Conservation (phyloP, 2,797 vertebrate genomes). For the Silurus aristotelis region DNA sequence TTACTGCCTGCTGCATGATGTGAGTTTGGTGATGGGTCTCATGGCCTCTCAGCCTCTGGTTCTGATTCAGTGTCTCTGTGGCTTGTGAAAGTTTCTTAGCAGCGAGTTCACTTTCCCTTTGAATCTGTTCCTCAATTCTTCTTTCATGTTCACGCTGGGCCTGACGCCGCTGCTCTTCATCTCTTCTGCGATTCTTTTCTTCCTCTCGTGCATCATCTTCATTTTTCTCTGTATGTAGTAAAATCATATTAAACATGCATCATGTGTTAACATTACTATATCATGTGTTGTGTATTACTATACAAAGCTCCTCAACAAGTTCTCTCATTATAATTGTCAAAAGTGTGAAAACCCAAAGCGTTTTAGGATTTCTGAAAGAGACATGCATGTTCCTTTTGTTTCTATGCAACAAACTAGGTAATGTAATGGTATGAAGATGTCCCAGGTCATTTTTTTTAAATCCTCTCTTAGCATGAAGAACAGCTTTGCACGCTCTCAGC, state of each 20-base stretch:
- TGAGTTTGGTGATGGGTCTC: constrained; percentile 19
- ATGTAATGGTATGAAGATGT: too few species aligned
- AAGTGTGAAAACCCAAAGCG: too few species aligned
- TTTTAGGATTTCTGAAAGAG: too few species aligned
- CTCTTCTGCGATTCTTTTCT: not conserved
- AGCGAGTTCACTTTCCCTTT: not conserved
- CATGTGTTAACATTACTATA: not conserved
- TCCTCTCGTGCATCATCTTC: constrained; percentile 23
- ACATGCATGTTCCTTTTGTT: too few species aligned
- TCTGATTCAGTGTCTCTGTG: constrained; percentile 19
- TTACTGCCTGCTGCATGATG: not conserved
- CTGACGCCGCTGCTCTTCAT: constrained; percentile 13
- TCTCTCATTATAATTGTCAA: not conserved
- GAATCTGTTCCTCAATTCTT: constrained; percentile 30
- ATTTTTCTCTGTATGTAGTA: not conserved
- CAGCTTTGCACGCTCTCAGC: too few species aligned
- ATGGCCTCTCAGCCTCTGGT: constrained; percentile 15
- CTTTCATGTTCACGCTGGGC: constrained; percentile 21
- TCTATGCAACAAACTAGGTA: too few species aligned
- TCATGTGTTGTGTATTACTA: too few species aligned
- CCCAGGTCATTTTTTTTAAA: too few species aligned
- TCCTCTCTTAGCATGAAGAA: too few species aligned
- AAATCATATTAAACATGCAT: not conserved
- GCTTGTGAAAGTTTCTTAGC: constrained; percentile 18
- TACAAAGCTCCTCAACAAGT: too few species aligned